A percentile compares a stretch with the other conserved stretches of the same genome.
Evolutionary conservation across 2,888 invertebrate species (phyloP).

Genomic region (Nemoura dubitans): DNA sequence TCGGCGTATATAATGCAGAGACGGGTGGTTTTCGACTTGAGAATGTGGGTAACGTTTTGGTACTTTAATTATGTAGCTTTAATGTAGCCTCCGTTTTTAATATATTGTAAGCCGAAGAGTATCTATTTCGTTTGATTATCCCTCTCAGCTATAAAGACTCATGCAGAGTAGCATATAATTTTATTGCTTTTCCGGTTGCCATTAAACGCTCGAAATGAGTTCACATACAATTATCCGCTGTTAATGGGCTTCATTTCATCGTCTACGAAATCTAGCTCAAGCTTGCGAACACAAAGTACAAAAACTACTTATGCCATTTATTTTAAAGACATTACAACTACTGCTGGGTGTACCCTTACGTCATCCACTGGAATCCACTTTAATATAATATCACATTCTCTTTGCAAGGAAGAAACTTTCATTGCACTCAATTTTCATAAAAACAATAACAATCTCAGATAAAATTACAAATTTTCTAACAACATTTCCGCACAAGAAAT

Average conservation of each 20-base stretch:
- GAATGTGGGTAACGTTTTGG: too few species aligned
- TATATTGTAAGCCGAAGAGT: too few species aligned
- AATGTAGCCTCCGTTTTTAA: too few species aligned
- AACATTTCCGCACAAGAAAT: not conserved
- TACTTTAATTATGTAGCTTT: too few species aligned
- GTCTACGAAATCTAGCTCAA: not conserved
- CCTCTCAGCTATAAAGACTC: too few species aligned
- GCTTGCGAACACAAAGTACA: not conserved
- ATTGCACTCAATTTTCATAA: not conserved
- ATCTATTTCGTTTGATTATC: too few species aligned
- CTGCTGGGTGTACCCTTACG: too few species aligned
- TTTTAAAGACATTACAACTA: not conserved
- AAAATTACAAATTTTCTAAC: not conserved
- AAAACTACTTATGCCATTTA: not conserved
- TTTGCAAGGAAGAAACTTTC: not conserved
- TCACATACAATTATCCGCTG: not conserved
- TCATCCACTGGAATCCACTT: not conserved
- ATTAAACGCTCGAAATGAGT: not conserved
- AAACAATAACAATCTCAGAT: not conserved
- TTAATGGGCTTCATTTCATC: not conserved
- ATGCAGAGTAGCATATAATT: not conserved
- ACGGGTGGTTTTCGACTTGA: too few species aligned
- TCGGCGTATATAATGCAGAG: too few species aligned
- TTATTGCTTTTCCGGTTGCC: not conserved
- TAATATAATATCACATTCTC: not conserved